Conservation (phyloP, 2,888 invertebrate species). For the Bruchidius siliquastri region DNA sequence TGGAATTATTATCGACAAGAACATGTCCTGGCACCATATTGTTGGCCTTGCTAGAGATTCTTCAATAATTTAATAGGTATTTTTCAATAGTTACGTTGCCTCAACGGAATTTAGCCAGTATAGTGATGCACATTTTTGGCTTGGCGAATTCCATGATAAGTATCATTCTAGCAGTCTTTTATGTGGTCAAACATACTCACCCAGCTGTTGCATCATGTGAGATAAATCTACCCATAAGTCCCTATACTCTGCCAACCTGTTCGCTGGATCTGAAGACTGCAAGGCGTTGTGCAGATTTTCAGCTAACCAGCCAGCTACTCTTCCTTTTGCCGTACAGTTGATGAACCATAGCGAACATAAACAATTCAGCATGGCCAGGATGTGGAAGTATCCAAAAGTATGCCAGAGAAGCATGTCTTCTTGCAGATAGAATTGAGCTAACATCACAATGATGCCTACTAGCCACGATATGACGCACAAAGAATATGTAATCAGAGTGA, state of each 20-base stretch:
- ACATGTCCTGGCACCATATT: too few relatives aligned
- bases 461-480: conserved; percentile 65
- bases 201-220: conserved; percentile 74
- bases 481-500: conserved; percentile 59
- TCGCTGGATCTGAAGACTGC: conserved; percentile 59
- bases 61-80: too few relatives aligned
- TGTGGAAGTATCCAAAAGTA: conserved; percentile 68
- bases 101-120: too few relatives aligned
- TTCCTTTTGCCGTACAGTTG: conserved; percentile 45
- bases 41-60: too few relatives aligned
- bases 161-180: too few relatives aligned
- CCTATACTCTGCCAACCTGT: conserved; percentile 62
- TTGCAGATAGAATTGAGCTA: conserved; percentile 67
- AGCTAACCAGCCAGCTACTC: conserved; percentile 58
- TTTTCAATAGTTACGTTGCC: too few relatives aligned
- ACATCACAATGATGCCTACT: conserved; percentile 59
- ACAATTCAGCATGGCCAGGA: conserved; percentile 69
- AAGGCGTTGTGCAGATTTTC: conserved; percentile 60
- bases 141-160: too few relatives aligned
- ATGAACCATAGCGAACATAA: conserved; percentile 65
- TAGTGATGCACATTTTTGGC: too few relatives aligned
- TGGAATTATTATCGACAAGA: too few relatives aligned
- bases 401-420: conserved; percentile 70
- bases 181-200: conserved; percentile 40
- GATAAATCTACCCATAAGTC: conserved; percentile 63